Base-by-base conservation (phyloP, 2,888 invertebrate species). In the Lordiphosa fenestrarum region DNA sequence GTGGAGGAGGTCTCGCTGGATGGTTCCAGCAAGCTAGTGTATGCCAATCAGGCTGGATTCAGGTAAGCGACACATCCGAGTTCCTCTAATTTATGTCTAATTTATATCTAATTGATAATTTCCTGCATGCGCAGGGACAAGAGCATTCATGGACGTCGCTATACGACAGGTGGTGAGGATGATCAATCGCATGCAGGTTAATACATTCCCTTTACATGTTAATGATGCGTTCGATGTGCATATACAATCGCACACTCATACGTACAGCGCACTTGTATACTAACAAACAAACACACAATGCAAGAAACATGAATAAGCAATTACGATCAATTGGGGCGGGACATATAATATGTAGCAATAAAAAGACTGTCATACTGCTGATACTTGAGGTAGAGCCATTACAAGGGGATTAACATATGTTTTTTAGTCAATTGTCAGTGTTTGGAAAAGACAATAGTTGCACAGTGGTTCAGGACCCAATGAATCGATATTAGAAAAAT, bases 11-110 rank as follows among this genome's bases (percentile, higher is more conserved):
- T 93, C 73, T 94, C 94, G 53, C 89, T 95, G 86, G 95, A 96
- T 85, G 94, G 94, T 81, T 94, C 94, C 83, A 93, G 92, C 90
- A 95, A 96, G 91, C 93, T 96, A 90, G 93, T 95, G 83, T 96
- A 95, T 91, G 95, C 94, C 89, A 94, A 92, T 89, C 89, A 90
- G 80, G 86, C 89, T 49, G 88, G 88, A 53, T 95, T 94, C 91
- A 94, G 94, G 95, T 95, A 91, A 73, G 76, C 54, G 23, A 12
- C 6, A 4, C 2, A 0, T 15, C 5, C 6, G n/a, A 6, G 6
- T 19, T 25, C 9, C 6, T n/a, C 10, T n/a, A 7, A 13, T 42
- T 15, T 7, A 0, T 21, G 7, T 6, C 7, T 10, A 30, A 10
- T n/a, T n/a, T n/a, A n/a, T 3, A 3, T 53, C n/a, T 40, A 41